Evolutionary conservation across 1,140 invertebrate genomes (phyloP), one percentile per base, ranked within the genome.

Genomic region (Paracyclopina nana): DNA sequence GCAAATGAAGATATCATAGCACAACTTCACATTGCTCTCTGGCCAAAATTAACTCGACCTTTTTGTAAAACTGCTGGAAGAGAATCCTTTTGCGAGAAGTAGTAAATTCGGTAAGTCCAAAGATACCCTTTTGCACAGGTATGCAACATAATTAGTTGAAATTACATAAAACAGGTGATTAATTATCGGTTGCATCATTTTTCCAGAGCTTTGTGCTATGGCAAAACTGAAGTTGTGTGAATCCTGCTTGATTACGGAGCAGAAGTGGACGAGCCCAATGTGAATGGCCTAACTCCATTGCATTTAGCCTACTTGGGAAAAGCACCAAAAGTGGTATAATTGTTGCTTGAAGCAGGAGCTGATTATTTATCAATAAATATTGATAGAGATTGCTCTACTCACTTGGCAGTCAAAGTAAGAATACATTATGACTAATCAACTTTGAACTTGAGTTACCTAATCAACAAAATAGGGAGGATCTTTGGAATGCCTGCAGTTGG

Each of bases 51-150:
- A 38, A 5, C n/a, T 16, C 14, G 34, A 38, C n/a, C 9, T 38
- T 3, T 38, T 38, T n/a, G 20, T 38, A n/a, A 20, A n/a, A 16
- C 34, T 38, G 14, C 9, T 38, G 20, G 34, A 38, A 4, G n/a
- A 38, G 5, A n/a, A 38, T 8, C 34, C 34, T 2, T 16, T 5
- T 38, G 34, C 14, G 34, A 38, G 14, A n/a, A 38, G 20, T 9
- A 38, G 20, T n/a, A n/a, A 38, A 5, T 2, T 20, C n/a, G 34
- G 34, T 5, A 38, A 16, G 14, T 2, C 20, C 34, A 38, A 38
- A 16, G 20, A 38, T 20, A 38, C 34, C 34, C 34, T 38, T 20
- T 38, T 38, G 34, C 34, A 38, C 34, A 38, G 34, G 34, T 38
- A n/a, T 16, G 34, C 14, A 38, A 3, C n/a, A n/a, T n/a, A n/a